phyloP scores from a whole-genome alignment of 2,113 vertebrate species.

The Thamnaconus septentrionalis region DNA sequence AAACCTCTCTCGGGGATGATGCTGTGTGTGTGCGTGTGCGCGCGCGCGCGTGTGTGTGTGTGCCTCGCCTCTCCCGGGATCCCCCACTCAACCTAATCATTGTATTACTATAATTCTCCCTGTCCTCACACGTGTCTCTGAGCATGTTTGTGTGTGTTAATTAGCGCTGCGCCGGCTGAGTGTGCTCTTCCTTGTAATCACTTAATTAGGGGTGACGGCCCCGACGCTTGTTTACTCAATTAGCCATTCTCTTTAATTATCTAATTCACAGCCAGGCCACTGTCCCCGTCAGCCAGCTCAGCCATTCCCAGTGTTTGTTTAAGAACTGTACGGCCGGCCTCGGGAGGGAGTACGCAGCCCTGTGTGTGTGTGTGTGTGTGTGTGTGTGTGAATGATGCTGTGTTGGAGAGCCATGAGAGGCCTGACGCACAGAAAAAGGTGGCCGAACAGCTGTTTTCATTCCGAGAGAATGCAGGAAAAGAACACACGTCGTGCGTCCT shows the following conservation, averaged over 20 bases:
- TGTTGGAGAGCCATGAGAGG: too few relatives aligned
- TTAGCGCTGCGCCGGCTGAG: conserved; percentile 83
- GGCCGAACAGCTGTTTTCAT: too few relatives aligned
- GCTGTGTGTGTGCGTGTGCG: conserved; percentile 30
- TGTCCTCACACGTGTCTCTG: conserved; percentile 62
- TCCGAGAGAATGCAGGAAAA: too few relatives aligned
- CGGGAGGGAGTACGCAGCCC: neutral
- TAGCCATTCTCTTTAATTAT: conserved; percentile 98
- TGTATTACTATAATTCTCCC: conserved; percentile 85
- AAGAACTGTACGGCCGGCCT: neutral
- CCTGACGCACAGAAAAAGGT: too few relatives aligned
- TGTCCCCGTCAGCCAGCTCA: conserved; percentile 81
- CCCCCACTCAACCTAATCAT: conserved; percentile 79
- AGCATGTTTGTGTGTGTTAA: conserved; percentile 78
- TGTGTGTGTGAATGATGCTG: neutral
- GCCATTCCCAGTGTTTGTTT: conserved; percentile 24
- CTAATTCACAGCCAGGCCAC: conserved; percentile 85
- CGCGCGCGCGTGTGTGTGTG: conserved; percentile 25
- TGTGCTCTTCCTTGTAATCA: conserved; percentile 92
- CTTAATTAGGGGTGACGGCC: conserved; percentile 98
- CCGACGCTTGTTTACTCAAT: conserved; percentile 96
- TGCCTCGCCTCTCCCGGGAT: conserved; percentile 60
- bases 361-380: neutral
- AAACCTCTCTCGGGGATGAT: conserved; percentile 56
- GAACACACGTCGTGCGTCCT: too few relatives aligned